Evolutionary conservation across 2,113 vertebrate species (phyloP).

Genomic region (Tauraco erythrolophus): DNA sequence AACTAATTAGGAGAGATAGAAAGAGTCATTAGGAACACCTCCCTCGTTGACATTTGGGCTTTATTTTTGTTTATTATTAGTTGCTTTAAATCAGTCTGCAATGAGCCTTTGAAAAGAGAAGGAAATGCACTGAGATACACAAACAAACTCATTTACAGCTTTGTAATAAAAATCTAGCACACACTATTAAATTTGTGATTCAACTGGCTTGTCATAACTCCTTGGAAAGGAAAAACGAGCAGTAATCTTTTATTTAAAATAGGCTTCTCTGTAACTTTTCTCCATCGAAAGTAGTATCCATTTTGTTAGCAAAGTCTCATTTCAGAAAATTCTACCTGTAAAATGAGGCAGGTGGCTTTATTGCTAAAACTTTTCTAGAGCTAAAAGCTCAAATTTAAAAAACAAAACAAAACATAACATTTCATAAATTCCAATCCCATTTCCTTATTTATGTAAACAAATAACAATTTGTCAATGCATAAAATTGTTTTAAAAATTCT

Average conservation of each 20-base stretch:
- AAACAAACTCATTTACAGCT: not conserved
- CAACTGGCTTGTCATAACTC: not conserved
- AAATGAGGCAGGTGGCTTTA: not conserved
- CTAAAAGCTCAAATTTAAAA: not conserved
- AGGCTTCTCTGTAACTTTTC: not conserved
- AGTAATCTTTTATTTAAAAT: not conserved
- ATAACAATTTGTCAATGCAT: not conserved
- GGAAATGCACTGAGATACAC: not conserved
- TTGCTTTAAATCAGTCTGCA: not conserved
- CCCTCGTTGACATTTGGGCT: not conserved
- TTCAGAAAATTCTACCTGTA: not conserved
- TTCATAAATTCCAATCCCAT: too few species aligned
- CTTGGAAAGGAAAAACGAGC: not conserved
- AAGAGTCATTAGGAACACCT: not conserved
- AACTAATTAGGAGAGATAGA: not conserved
- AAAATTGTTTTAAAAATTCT: not conserved
- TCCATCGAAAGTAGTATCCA: rapidly evolving
- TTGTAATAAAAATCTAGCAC: not conserved
- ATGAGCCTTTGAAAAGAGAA: not conserved
- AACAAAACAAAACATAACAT: too few species aligned
- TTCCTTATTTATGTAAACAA: not conserved
- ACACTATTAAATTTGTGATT: not conserved
- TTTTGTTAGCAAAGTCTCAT: not conserved
- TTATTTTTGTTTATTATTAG: not conserved
- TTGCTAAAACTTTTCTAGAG: not conserved